These are phyloP conservation scores for Cheilosia impressa DNA, from an alignment of 2,888 invertebrate genomes.

Conservation along the genomic window DNA sequence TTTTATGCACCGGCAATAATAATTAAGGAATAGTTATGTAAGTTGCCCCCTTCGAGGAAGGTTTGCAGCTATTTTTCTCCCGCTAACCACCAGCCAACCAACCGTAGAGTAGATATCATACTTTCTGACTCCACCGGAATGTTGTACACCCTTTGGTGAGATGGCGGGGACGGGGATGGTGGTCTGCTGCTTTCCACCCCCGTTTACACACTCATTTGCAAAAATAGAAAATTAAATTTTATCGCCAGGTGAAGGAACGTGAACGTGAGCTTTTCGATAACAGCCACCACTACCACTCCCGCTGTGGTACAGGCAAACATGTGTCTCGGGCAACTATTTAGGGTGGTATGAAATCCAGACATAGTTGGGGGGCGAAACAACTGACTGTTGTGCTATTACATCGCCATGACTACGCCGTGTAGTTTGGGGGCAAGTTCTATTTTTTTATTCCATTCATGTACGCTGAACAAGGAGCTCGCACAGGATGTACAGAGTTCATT, in stretches of 20 bases:
- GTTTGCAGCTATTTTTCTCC: background rate
- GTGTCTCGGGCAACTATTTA: conserved; percentile 36
- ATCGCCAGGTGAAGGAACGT: conserved; percentile 62
- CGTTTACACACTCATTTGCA: conserved; percentile 66
- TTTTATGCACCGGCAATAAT: conserved; percentile 64
- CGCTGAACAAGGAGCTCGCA: conserved; percentile 29
- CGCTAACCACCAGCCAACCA: background rate
- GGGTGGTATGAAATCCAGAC: conserved; percentile 62
- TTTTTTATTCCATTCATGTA: conserved; percentile 8
- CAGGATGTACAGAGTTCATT: conserved; percentile 51
- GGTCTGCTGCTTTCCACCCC: background rate
- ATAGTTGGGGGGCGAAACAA: conserved; percentile 23
- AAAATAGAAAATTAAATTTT: conserved; percentile 72
- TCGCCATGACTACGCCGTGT: conserved; percentile 55
- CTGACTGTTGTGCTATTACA: conserved; percentile 68
- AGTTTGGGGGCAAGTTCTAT: conserved; percentile 1
- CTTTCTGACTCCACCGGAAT: conserved; percentile 30
- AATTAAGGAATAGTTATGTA: conserved; percentile 67
- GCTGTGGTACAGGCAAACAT: conserved; percentile 35
- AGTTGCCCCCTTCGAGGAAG: conserved; percentile 4
- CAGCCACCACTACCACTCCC: background rate
- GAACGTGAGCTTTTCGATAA: conserved; percentile 34
- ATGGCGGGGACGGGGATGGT: conserved; percentile 1
- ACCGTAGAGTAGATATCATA: conserved; percentile 7
- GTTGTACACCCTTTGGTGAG: conserved; percentile 28